Conservation (phyloP, 2,888 invertebrate genomes). For the Sarcophaga variegata region DNA sequence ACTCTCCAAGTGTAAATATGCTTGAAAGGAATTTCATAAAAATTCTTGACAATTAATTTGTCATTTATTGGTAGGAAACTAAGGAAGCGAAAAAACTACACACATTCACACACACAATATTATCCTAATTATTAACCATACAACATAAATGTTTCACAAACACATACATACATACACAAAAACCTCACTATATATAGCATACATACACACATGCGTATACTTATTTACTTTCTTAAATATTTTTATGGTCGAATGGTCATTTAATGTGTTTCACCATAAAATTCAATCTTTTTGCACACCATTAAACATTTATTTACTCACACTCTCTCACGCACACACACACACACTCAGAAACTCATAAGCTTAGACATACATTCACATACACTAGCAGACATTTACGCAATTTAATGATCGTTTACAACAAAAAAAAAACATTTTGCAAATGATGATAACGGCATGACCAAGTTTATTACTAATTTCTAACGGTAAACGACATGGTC, state of each 20-base stretch:
- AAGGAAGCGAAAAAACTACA: background rate
- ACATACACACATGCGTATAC: background rate
- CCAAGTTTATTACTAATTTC: conserved; percentile 4
- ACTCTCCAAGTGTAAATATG: background rate
- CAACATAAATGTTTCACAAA: background rate
- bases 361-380: background rate
- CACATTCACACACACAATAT: background rate
- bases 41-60: conserved; percentile 23
- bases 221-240: background rate
- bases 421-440: conserved; percentile 1
- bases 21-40: background rate
- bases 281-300: conserved; percentile 45
- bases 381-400: background rate
- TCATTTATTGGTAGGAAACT: conserved; percentile 15
- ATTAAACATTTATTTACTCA: conserved; percentile 7
- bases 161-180: background rate
- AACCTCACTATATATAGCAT: background rate
- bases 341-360: background rate
- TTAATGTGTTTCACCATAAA: conserved; percentile 15
- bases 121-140: background rate
- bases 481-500: background rate
- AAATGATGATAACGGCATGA: conserved; percentile 11
- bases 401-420: conserved; percentile 34
- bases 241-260: background rate
- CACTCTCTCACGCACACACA: background rate